These are phyloP conservation scores for Drosophila neonasuta DNA, from an alignment of 2,888 invertebrate genomes.

Conservation along the genomic window DNA sequence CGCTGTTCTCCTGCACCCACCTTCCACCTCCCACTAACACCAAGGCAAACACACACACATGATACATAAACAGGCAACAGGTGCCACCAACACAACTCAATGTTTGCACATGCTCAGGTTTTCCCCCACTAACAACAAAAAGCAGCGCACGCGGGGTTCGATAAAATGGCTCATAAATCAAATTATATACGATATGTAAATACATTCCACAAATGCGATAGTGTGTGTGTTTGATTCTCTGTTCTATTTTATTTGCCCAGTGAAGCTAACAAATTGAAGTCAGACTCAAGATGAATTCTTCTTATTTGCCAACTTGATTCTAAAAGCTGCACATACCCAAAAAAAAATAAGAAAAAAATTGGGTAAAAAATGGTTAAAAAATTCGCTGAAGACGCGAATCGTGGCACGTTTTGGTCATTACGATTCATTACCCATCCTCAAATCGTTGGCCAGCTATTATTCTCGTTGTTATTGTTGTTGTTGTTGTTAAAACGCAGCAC, in stretches of 20 bases:
- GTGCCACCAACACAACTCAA: constrained; percentile 43
- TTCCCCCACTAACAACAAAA: constrained; percentile 43
- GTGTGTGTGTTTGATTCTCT: constrained; percentile 11
- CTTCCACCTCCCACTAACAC: background rate
- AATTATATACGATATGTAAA: constrained; percentile 54
- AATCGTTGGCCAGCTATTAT: constrained; percentile 45
- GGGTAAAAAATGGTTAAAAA: constrained; percentile 28
- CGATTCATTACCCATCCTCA: constrained; percentile 58
- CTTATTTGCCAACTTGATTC: constrained; percentile 13
- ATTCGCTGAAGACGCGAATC: constrained; percentile 43
- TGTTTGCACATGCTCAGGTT: constrained; percentile 58
- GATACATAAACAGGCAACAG: constrained; percentile 42
- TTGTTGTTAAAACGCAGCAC: constrained; percentile 43
- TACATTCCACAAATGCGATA: constrained; percentile 18
- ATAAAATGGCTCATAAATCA: constrained; percentile 73
- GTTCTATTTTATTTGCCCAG: constrained; percentile 53
- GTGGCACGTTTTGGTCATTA: constrained; percentile 75
- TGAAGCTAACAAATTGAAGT: constrained; percentile 34
- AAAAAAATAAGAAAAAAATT: constrained; percentile 10
- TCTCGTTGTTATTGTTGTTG: constrained; percentile 13
- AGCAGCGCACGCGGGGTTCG: constrained; percentile 27
- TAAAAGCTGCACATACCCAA: constrained; percentile 14
- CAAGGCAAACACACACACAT: background rate
- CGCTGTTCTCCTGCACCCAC: constrained; percentile 8
- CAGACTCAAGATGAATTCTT: constrained; percentile 36